Evolutionary conservation across 2,888 invertebrate species (phyloP).

Genomic region (Fabriciana adippe): DNA sequence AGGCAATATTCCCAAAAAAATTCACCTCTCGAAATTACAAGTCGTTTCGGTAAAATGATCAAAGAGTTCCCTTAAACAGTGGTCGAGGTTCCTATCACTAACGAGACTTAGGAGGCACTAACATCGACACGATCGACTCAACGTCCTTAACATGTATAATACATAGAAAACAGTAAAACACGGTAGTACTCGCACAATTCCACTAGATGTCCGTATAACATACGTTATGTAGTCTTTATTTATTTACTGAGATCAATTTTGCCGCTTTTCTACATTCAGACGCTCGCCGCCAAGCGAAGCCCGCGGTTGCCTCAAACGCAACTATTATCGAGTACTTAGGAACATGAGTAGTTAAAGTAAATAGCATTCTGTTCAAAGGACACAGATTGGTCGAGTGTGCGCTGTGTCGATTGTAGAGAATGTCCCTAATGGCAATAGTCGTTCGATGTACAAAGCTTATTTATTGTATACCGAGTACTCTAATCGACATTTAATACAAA

Average conservation of each 20-base stretch:
- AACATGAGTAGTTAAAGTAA: conserved; percentile 44
- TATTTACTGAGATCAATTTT: conserved; percentile 79
- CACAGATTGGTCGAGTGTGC: conserved; percentile 35
- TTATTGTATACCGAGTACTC: conserved; percentile 31
- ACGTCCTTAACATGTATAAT: conserved; percentile 68
- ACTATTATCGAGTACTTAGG: conserved; percentile 42
- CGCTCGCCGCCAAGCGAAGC: conserved; percentile 51
- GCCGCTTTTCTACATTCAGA: conserved; percentile 66
- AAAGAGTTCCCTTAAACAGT: conserved; percentile 67
- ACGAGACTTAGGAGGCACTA: conserved; percentile 78
- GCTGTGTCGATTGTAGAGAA: conserved; percentile 39
- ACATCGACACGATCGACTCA: conserved; percentile 65
- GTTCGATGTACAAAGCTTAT: conserved; percentile 39
- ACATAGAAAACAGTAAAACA: conserved; percentile 77
- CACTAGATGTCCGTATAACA: conserved; percentile 74
- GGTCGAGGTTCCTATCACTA: conserved; percentile 64
- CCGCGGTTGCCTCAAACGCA: conserved; percentile 45
- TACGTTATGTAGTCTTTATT: conserved; percentile 65
- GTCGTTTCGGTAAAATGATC: conserved; percentile 72
- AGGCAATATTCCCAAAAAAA: conserved; percentile 48
- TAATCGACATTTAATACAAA: conserved; percentile 29
- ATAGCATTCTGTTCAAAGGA: conserved; percentile 31
- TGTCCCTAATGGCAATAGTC: conserved; percentile 29
- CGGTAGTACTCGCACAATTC: conserved; percentile 76
- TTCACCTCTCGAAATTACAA: conserved; percentile 64